Evolutionary conservation across 2,113 vertebrate species (phyloP).

Genomic region (Cyanistes caeruleus): DNA sequence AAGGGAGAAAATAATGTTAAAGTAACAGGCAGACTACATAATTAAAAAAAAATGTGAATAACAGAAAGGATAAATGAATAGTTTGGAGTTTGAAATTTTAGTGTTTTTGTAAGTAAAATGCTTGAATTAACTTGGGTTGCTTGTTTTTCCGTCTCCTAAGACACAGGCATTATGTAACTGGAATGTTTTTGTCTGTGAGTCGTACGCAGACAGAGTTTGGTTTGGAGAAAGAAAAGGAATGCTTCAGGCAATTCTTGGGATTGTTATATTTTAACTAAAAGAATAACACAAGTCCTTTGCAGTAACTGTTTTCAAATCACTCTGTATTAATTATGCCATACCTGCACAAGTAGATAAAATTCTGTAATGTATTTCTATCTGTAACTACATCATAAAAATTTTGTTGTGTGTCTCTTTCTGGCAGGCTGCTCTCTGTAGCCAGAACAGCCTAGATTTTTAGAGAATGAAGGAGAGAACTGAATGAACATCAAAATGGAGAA

Average conservation of each 20-base stretch:
- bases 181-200: background rate
- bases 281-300: background rate
- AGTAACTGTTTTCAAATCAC: background rate
- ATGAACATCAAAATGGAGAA: background rate
- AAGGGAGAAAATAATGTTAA: background rate
- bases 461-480: background rate
- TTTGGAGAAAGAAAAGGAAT: background rate
- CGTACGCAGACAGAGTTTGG: background rate
- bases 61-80: background rate
- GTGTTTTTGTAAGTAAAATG: background rate
- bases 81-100: background rate
- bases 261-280: background rate
- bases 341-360: background rate
- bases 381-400: background rate
- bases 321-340: background rate
- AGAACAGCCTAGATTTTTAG: background rate
- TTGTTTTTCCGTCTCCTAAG: background rate
- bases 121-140: background rate
- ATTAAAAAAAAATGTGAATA: background rate
- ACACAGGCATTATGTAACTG: background rate
- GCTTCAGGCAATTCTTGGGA: background rate
- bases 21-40: fast-evolving
- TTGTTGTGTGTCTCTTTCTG: background rate
- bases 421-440: background rate
- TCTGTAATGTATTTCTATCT: background rate